Evolutionary conservation across 1,140 invertebrate species (phyloP).

Genomic region (Zaprionus capensis): DNA sequence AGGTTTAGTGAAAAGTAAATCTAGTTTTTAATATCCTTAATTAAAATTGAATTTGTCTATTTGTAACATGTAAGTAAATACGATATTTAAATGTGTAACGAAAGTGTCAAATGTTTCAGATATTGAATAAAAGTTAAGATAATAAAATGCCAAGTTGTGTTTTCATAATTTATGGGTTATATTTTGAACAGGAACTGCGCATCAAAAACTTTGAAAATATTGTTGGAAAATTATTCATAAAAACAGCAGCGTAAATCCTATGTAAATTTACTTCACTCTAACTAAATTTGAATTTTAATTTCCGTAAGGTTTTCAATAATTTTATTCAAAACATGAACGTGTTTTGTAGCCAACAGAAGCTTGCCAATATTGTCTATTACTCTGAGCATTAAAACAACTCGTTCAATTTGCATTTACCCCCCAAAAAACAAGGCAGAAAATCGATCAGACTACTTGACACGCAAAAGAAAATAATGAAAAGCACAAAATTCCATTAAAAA

Average conservation of each 20-base stretch:
- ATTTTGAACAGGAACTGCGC: background rate
- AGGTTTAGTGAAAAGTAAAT: background rate
- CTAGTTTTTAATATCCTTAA: conserved; percentile 2
- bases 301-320: background rate
- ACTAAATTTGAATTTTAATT: conserved; percentile 3
- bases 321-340: conserved; percentile 20
- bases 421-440: conserved; percentile 26
- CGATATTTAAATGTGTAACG: conserved; percentile 28
- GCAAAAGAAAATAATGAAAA: conserved; percentile 19
- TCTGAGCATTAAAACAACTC: conserved; percentile 2
- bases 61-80: conserved; percentile 15
- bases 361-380: background rate
- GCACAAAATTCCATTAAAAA: conserved; percentile 62
- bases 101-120: conserved; percentile 36
- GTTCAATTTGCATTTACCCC: conserved; percentile 38
- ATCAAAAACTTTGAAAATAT: conserved; percentile 1
- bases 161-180: background rate
- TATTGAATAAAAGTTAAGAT: conserved; percentile 23
- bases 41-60: background rate
- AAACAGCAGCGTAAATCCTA: background rate
- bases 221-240: background rate
- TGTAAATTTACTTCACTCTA: background rate
- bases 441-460: background rate
- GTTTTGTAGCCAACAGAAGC: background rate
- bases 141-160: background rate